These are phyloP conservation scores for Thereva nobilitata DNA, from an alignment of 2,888 invertebrate genomes.

Conservation along the genomic window DNA sequence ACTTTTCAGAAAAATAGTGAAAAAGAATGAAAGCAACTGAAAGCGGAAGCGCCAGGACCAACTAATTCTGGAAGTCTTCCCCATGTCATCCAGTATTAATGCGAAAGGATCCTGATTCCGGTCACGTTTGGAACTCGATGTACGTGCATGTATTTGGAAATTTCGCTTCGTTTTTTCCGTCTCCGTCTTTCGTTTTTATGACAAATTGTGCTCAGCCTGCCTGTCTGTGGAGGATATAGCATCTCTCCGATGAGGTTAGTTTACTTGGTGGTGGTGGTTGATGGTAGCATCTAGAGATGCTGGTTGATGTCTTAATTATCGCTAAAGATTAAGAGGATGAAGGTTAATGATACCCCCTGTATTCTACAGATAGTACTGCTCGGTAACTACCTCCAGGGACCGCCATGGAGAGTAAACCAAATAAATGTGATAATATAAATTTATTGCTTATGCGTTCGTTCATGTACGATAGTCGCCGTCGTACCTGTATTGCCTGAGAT, in stretches of 20 bases:
- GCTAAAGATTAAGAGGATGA: slow-evolving; percentile 35
- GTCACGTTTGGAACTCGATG: slow-evolving; percentile 42
- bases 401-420: no score
- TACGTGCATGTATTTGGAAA: slow-evolving; percentile 43
- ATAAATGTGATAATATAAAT: no score
- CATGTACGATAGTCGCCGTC: no score
- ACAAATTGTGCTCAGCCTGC: slow-evolving; percentile 40
- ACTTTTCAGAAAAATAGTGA: background rate
- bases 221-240: slow-evolving; percentile 4
- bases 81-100: slow-evolving; percentile 41
- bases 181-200: slow-evolving; percentile 38
- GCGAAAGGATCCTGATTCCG: slow-evolving; percentile 35
- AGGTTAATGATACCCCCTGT: slow-evolving; percentile 23
- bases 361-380: no score
- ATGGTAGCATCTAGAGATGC: background rate
- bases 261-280: background rate
- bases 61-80: slow-evolving; percentile 40
- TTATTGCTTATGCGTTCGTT: no score
- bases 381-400: no score
- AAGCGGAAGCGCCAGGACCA: slow-evolving; percentile 35
- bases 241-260: background rate
- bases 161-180: slow-evolving; percentile 33
- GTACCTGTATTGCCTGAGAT: no score
- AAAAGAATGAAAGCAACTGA: slow-evolving; percentile 35
- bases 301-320: slow-evolving; percentile 37